Base-by-base conservation (phyloP, 2,888 invertebrate species). In the Dynastes grantii region DNA sequence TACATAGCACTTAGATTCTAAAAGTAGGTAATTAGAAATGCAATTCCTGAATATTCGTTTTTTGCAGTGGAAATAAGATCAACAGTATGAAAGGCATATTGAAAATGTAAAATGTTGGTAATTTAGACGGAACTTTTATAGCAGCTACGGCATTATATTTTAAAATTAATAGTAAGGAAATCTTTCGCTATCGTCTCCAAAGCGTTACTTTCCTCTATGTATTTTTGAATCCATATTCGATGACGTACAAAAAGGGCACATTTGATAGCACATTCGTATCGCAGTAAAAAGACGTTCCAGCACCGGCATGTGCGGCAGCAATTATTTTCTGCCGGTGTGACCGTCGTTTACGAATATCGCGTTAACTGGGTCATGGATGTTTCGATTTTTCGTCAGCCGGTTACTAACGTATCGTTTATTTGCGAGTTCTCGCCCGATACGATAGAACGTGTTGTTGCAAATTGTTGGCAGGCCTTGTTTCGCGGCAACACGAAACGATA, bases 301-400 rank as follows among this genome's bases (percentile, higher is more conserved):
- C 73, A 27, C 13, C 58, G 58, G 11, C 51, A 40, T 9, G 27
- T 49, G 27, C 49, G 16, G 67, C 27, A 9, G 37, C 40, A 58
- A 73, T 73, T 73, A 73, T 40, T 73, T 73, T 73, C 73, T 37
- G 58, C 4, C 16, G 16, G 40, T 40, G 58, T 58, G 73, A 73
- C 61, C 73, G 58, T 73, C 73, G 58, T 73, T 58, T 55, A 73
- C 58, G 58, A 22, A 73, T 73, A 73, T 73, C 58, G 73, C 58
- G 58, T 73, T 73, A 73, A 22, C 58, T 73, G 40, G 73, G 73
- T 73, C 73, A 73, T 73, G 73, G 73, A 73, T 58, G 37, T 73
- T 58, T 73, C 73, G 58, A 73, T 73, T 58, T 73, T 58, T 32
- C 22, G 58, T 22, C 40, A 37, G 37, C 8, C 22, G 58, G 40